phyloP scores from a whole-genome alignment of 2,113 vertebrate genomes.

The Cinclus cinclus region DNA sequence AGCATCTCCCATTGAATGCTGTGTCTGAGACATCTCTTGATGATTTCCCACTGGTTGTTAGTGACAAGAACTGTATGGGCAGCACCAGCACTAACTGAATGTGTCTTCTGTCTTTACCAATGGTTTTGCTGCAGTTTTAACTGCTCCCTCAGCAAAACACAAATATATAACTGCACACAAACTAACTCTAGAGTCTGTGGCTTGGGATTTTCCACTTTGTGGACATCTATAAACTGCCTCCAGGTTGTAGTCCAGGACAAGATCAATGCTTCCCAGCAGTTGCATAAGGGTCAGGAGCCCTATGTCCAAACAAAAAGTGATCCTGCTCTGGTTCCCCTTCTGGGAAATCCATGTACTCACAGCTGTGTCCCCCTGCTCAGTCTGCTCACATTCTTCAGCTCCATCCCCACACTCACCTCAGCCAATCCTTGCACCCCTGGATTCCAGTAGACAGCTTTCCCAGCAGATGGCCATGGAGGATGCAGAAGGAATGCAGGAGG shows the following conservation, averaged over 20 bases:
- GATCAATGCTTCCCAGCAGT: background rate
- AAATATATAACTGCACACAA: rapidly evolving
- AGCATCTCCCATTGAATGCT: background rate
- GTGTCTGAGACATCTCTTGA: background rate
- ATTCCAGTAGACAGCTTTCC: background rate
- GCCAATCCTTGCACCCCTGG: background rate
- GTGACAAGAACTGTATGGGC: background rate
- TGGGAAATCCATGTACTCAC: background rate
- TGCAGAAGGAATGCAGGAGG: background rate
- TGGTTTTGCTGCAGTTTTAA: background rate
- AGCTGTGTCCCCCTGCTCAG: background rate
- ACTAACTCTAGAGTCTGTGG: background rate
- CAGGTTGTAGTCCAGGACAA: background rate
- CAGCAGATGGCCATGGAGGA: background rate
- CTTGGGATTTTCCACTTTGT: background rate
- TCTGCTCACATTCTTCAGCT: background rate
- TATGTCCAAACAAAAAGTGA: background rate
- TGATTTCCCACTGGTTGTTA: background rate
- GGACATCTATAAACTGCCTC: background rate
- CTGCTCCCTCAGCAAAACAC: background rate
- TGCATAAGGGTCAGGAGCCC: background rate
- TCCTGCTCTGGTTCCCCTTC: background rate
- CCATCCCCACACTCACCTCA: background rate
- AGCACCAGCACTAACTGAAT: background rate
- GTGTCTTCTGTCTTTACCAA: background rate